Conservation (phyloP, 2,888 invertebrate species). For the Silvanus unidentatus region DNA sequence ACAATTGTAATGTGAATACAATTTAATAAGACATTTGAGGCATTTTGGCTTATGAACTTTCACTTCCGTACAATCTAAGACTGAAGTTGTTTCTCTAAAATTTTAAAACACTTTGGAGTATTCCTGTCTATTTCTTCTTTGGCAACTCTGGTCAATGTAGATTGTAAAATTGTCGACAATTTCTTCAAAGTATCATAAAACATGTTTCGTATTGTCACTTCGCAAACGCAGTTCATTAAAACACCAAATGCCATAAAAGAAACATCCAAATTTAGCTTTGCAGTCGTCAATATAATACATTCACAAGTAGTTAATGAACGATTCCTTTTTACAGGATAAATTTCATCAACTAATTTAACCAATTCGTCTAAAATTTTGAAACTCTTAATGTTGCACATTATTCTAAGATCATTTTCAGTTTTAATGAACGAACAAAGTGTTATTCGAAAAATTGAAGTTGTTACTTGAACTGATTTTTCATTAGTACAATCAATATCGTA, state of each 20-base stretch:
- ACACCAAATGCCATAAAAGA: neutral
- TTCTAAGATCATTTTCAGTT: neutral
- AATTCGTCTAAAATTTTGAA: neutral
- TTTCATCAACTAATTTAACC: conserved; percentile 2
- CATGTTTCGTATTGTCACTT: neutral
- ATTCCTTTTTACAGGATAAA: neutral
- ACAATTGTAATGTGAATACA: conserved; percentile 20
- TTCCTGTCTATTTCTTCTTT: conserved; percentile 19
- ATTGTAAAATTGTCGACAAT: conserved; percentile 1
- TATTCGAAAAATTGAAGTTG: neutral
- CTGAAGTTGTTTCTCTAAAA: conserved; percentile 20
- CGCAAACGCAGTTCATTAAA: conserved; percentile 1
- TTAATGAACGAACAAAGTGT: neutral
- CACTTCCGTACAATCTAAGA: conserved; percentile 30
- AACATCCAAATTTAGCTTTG: neutral
- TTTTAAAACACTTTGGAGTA: conserved; percentile 26
- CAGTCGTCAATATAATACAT: neutral
- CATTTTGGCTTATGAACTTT: conserved; percentile 20
- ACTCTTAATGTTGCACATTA: conserved; percentile 1
- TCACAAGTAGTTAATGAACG: neutral
- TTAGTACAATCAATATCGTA: neutral
- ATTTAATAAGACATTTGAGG: conserved; percentile 18
- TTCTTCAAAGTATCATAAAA: neutral
- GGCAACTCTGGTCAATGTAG: neutral
- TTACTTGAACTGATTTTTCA: conserved; percentile 1